Percentiles rank a stretch among this genome's conserved stretches.
Conservation (phyloP, 1,140 invertebrate genomes). For the Zophobas atratus region DNA sequence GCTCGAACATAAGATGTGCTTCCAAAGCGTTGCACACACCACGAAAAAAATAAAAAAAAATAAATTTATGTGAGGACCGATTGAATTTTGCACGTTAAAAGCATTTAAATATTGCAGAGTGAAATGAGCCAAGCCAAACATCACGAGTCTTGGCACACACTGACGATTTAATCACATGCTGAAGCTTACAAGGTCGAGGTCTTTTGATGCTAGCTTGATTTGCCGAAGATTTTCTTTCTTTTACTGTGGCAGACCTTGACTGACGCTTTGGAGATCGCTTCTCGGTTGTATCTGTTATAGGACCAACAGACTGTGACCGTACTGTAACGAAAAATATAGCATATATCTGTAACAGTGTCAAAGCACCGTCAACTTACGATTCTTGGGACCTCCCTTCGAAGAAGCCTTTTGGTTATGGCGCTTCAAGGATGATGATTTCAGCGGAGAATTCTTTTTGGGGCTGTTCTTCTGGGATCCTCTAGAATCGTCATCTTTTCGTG, state of each 20-base stretch:
- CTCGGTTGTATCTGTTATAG: slow-evolving; percentile 70
- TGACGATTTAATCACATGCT: slow-evolving; percentile 52
- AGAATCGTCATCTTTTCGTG: slow-evolving; percentile 75
- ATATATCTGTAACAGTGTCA: not conserved
- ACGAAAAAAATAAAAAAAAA: slow-evolving; percentile 36
- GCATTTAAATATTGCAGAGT: slow-evolving; percentile 42
- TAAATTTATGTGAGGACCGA: slow-evolving; percentile 23
- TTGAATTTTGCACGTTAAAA: slow-evolving; percentile 44
- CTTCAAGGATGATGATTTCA: slow-evolving; percentile 63
- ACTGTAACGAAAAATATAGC: slow-evolving; percentile 66
- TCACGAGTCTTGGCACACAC: slow-evolving; percentile 67
- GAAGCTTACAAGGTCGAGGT: slow-evolving; percentile 75
- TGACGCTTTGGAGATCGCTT: slow-evolving; percentile 83
- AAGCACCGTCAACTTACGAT: slow-evolving; percentile 46
- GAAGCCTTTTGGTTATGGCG: slow-evolving; percentile 58
- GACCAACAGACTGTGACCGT: slow-evolving; percentile 81
- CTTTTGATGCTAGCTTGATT: slow-evolving; percentile 71
- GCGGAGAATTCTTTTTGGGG: slow-evolving; percentile 74
- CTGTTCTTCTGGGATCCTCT: slow-evolving; percentile 75
- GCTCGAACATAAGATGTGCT: slow-evolving; percentile 16
- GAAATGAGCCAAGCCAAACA: slow-evolving; percentile 57
- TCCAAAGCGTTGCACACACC: slow-evolving; percentile 26
- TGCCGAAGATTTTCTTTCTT: slow-evolving; percentile 67
- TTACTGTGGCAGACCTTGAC: slow-evolving; percentile 75
- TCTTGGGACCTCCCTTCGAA: slow-evolving; percentile 55